phyloP scores from a whole-genome alignment of 2,888 invertebrate genomes.

The Hyalella azteca region DNA sequence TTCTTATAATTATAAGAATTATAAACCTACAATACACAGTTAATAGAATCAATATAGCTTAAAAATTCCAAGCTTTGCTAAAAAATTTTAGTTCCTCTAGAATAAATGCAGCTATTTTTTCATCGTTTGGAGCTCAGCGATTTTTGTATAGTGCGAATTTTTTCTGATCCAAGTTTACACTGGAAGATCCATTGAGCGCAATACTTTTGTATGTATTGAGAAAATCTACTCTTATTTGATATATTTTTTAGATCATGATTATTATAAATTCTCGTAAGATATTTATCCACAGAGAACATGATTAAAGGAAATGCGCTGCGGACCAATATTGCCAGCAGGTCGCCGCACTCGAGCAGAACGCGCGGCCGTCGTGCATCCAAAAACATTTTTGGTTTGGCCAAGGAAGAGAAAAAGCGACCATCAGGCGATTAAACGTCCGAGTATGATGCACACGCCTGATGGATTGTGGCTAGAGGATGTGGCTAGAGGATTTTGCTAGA shows the following conservation, averaged over 20 bases:
- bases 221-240: too few species aligned
- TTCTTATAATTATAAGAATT: background rate
- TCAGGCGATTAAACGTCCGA: slow-evolving; percentile 15
- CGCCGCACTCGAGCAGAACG: background rate
- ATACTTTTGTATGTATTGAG: background rate
- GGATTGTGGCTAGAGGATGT: background rate
- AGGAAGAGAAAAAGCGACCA: background rate
- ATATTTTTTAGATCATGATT: too few species aligned
- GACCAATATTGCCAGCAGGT: background rate
- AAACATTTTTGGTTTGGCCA: background rate
- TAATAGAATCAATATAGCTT: background rate
- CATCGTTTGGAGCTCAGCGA: background rate
- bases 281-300: background rate
- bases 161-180: background rate
- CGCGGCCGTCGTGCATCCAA: background rate
- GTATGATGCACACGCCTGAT: slow-evolving; percentile 24
- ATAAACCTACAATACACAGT: background rate
- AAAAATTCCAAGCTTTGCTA: background rate
- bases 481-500: background rate
- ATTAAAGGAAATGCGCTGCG: background rate
- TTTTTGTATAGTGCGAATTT: background rate
- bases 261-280: background rate
- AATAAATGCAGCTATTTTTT: background rate
- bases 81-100: background rate
- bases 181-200: background rate